Conservation (phyloP, 2,113 vertebrate species). For the Odobenus rosmarus region DNA sequence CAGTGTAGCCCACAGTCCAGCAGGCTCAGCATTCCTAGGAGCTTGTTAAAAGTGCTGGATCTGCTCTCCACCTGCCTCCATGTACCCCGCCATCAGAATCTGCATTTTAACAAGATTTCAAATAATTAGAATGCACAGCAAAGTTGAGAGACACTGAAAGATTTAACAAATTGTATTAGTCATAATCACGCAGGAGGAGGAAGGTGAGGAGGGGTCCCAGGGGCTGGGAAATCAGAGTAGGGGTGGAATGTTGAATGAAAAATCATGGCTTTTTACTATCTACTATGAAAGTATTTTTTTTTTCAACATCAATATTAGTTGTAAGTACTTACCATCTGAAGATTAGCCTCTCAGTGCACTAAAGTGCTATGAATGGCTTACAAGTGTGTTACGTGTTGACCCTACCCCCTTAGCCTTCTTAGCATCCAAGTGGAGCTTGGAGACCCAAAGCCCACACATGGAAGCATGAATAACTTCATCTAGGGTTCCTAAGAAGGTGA, state of each 20-base stretch:
- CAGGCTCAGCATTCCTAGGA: neutral
- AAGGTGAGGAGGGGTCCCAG: neutral
- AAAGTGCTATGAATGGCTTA: neutral
- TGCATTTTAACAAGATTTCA: neutral
- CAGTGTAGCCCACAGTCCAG: neutral
- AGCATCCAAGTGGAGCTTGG: neutral
- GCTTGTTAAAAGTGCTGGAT: neutral
- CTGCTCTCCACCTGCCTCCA: neutral
- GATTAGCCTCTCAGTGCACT: neutral
- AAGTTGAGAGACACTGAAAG: neutral
- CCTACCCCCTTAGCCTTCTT: neutral
- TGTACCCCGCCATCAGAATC: neutral
- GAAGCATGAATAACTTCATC: neutral
- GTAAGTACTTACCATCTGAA: neutral
- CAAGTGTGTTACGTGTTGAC: neutral
- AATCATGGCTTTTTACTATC: neutral
- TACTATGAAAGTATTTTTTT: neutral
- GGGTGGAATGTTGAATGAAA: neutral
- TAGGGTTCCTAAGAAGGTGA: neutral
- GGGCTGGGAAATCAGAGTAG: neutral
- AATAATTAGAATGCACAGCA: neutral
- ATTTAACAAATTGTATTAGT: neutral
- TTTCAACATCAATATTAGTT: neutral
- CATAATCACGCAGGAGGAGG: neutral
- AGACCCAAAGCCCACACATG: neutral